phyloP scores from a whole-genome alignment of 1,140 invertebrate species.

The Spodoptera litura region DNA sequence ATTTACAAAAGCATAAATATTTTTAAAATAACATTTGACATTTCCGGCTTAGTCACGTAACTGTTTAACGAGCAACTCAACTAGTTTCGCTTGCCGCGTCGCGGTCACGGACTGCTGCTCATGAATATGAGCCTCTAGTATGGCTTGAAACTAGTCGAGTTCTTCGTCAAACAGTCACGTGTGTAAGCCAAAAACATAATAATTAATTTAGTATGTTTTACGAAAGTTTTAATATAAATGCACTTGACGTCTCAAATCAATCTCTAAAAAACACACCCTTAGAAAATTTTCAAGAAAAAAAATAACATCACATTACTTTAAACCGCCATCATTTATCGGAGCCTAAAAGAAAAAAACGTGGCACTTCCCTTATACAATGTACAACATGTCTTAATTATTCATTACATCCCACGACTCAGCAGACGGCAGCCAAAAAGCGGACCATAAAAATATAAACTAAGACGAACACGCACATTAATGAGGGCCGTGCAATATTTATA shows the following conservation, averaged over 20 bases:
- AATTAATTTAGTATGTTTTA: too few species aligned
- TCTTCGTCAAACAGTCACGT: too few species aligned
- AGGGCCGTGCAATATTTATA: constrained; percentile 85
- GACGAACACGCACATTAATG: constrained; percentile 85
- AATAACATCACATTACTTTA: constrained; percentile 14
- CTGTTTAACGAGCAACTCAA: too few species aligned
- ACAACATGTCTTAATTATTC: constrained; percentile 82
- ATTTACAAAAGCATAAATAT: too few species aligned
- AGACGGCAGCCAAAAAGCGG: constrained; percentile 72
- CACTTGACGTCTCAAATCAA: background rate
- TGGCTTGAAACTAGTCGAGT: too few species aligned
- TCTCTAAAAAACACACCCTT: background rate
- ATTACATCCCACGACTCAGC: constrained; percentile 74
- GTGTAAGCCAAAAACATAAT: too few species aligned
- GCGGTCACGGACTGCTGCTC: too few species aligned
- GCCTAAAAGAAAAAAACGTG: constrained; percentile 54
- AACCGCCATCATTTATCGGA: constrained; percentile 38
- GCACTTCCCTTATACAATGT: constrained; percentile 67
- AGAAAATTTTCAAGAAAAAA: background rate
- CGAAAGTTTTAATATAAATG: too few species aligned
- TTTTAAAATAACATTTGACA: too few species aligned
- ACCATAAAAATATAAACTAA: constrained; percentile 82
- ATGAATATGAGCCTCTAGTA: too few species aligned
- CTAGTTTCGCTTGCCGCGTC: too few species aligned
- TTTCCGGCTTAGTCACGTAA: too few species aligned